Conservation (phyloP, 2,888 invertebrate genomes). For the Apotomis betuletana region DNA sequence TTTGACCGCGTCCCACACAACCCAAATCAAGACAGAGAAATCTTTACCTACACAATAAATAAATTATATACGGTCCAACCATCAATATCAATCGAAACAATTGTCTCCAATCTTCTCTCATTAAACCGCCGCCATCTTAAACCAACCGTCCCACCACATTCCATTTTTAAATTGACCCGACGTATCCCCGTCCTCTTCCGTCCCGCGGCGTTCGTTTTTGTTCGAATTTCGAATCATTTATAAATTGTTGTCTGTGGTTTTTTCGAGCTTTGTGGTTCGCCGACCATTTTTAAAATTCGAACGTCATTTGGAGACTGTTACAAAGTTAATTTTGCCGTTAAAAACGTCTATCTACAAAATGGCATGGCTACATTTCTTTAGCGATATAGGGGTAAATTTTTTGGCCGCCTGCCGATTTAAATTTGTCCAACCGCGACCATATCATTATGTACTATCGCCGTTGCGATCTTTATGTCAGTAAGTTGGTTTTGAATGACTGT, state of each 20-base stretch:
- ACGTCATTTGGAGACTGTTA: slow-evolving; percentile 32
- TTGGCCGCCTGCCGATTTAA: slow-evolving; percentile 6
- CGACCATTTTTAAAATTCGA: slow-evolving; percentile 43
- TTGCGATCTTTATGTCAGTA: slow-evolving; percentile 37
- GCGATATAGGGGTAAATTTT: not conserved
- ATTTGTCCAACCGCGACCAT: slow-evolving; percentile 15
- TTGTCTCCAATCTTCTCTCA: slow-evolving; percentile 54
- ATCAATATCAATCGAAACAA: slow-evolving; percentile 51
- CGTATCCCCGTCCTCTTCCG: slow-evolving; percentile 51
- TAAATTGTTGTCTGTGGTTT: slow-evolving; percentile 49
- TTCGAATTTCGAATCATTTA: slow-evolving; percentile 58
- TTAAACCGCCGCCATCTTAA: slow-evolving; percentile 50
- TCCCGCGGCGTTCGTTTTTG: slow-evolving; percentile 48
- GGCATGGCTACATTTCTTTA: not conserved
- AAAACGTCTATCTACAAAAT: not conserved
- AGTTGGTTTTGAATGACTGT: slow-evolving; percentile 38
- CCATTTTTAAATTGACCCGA: slow-evolving; percentile 52
- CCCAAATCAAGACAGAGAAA: slow-evolving; percentile 33
- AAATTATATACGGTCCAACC: slow-evolving; percentile 40
- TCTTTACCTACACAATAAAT: slow-evolving; percentile 37
- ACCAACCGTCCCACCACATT: slow-evolving; percentile 52
- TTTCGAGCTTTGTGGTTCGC: slow-evolving; percentile 48
- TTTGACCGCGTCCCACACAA: slow-evolving; percentile 24
- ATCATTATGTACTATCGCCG: slow-evolving; percentile 29
- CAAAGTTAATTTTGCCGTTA: slow-evolving; percentile 21